These are phyloP conservation scores for Penaeus indicus DNA, from an alignment of 1,140 invertebrate genomes.

Conservation along the genomic window DNA sequence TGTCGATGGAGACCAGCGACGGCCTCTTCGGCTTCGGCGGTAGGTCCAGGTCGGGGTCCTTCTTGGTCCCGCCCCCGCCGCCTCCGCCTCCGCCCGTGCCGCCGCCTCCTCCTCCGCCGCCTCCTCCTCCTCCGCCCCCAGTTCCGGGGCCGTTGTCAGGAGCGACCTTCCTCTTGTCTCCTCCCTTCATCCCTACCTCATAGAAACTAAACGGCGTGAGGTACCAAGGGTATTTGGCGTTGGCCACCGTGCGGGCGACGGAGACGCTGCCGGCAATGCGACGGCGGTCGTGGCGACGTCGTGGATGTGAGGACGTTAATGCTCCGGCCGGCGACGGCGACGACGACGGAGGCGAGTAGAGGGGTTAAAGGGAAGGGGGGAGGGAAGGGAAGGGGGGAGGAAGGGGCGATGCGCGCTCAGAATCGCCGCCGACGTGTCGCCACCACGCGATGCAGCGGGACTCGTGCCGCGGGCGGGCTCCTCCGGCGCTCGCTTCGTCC, in stretches of 20 bases:
- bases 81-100: constrained; percentile 17
- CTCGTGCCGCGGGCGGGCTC: no score
- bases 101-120: not conserved
- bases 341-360: not conserved
- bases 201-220: constrained; percentile 53
- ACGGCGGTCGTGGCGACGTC: not conserved
- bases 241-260: constrained; percentile 39
- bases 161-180: constrained; percentile 38
- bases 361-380: not conserved
- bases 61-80: constrained; percentile 29
- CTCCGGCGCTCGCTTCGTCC: no score
- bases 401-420: not conserved
- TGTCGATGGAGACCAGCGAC: constrained; percentile 59
- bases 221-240: constrained; percentile 55
- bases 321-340: constrained; percentile 8
- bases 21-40: constrained; percentile 54
- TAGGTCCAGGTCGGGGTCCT: constrained; percentile 44
- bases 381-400: not conserved
- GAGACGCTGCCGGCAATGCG: not conserved
- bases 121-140: constrained; percentile 21
- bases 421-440: no score
- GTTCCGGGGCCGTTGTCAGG: constrained; percentile 22
- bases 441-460: no score
- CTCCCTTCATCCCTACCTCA: constrained; percentile 53
- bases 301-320: not conserved